These are phyloP conservation scores for Frankliniella intonsa DNA, from an alignment of 2,888 invertebrate genomes.

Conservation along the genomic window DNA sequence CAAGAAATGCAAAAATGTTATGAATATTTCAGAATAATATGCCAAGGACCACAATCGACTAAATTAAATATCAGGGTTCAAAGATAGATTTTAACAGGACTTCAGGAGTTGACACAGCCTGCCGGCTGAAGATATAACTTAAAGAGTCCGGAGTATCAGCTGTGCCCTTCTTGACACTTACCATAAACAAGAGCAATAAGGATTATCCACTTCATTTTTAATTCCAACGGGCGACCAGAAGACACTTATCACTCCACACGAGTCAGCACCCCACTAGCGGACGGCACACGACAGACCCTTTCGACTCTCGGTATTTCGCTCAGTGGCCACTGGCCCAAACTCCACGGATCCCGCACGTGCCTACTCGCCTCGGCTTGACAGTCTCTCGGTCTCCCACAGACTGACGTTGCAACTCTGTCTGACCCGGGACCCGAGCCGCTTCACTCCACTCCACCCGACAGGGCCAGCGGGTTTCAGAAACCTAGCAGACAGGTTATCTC, in stretches of 20 bases:
- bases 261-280: background rate
- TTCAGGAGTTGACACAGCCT: background rate
- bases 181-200: background rate
- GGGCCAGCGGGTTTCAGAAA: too few species aligned
- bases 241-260: background rate
- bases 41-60: background rate
- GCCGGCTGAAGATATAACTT: background rate
- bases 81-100: background rate
- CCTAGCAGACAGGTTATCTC: background rate
- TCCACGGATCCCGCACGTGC: background rate
- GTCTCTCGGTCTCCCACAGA: background rate
- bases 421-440: background rate
- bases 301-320: too few species aligned
- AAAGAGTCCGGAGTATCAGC: too few species aligned
- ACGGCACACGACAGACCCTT: background rate
- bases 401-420: conserved; percentile 16
- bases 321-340: background rate
- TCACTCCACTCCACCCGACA: background rate
- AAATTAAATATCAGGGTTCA: background rate
- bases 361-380: background rate
- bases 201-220: background rate
- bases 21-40: background rate
- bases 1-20: background rate
- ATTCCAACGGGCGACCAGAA: background rate
- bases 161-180: background rate